These are phyloP conservation scores for Zoanthus gigantus DNA, from an alignment of 92 coral and sea anemone species.

Conservation along the genomic window DNA sequence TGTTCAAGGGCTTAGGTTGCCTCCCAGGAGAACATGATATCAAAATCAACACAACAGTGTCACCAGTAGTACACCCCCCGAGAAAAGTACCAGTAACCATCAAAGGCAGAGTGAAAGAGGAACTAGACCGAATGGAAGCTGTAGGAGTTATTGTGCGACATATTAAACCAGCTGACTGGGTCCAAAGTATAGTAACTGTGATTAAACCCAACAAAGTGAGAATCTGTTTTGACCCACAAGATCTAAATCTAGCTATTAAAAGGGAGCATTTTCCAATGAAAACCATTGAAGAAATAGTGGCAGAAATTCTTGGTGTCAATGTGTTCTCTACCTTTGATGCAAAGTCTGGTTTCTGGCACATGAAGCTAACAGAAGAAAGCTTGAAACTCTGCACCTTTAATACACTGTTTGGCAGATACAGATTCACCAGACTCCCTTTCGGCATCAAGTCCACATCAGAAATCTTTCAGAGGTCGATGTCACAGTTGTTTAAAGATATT, in stretches of 20 bases:
- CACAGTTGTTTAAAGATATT: neutral
- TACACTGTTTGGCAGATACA: conserved; percentile 8
- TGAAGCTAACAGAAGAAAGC: conserved; percentile 57
- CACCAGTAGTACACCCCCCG: conserved; percentile 63
- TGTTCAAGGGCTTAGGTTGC: conserved; percentile 66
- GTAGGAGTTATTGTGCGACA: conserved; percentile 59
- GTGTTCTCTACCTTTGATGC: conserved; percentile 67
- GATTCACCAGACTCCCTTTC: neutral
- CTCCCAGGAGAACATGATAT: conserved; percentile 61
- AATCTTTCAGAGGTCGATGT: neutral
- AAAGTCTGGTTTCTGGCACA: conserved; percentile 42
- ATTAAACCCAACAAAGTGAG: conserved; percentile 73
- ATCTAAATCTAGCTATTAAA: conserved; percentile 59
- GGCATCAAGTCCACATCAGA: neutral
- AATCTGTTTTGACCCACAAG: conserved; percentile 67
- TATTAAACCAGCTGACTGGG: conserved; percentile 72
- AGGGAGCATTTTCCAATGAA: conserved; percentile 70
- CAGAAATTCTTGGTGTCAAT: conserved; percentile 55
- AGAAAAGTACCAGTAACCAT: conserved; percentile 55
- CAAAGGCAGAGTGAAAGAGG: conserved; percentile 44
- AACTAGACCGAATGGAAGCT: conserved; percentile 55
- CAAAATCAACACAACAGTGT: conserved; percentile 39
- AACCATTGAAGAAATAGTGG: conserved; percentile 66
- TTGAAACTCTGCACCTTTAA: neutral
- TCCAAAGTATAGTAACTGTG: conserved; percentile 67